Conservation (phyloP, 2,113 vertebrate species). For the Ia io region DNA sequence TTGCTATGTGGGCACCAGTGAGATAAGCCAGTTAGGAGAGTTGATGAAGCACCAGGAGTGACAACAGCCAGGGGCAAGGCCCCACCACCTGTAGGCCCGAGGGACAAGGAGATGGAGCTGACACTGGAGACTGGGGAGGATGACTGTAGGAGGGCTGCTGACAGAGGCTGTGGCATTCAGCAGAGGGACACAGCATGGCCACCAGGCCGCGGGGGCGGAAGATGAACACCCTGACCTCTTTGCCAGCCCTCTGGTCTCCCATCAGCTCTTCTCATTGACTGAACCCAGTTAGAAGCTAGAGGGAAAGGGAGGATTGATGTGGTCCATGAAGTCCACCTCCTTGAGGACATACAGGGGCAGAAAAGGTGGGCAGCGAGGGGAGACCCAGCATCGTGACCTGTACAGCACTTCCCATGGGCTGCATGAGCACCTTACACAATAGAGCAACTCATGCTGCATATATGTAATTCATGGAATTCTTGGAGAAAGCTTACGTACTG, state of each 20-base stretch:
- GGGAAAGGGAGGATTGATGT: too few relatives aligned
- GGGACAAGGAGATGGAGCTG: not conserved
- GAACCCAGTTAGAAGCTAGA: not conserved
- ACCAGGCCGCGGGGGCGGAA: fast-evolving
- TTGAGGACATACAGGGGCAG: not conserved
- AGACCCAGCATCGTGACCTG: not conserved
- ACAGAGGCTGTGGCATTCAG: not conserved
- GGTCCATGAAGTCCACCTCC: not conserved
- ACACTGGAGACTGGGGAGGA: not conserved
- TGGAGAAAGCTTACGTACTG: not conserved
- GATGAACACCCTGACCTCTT: not conserved
- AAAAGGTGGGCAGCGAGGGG: not conserved
- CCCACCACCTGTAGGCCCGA: fast-evolving
- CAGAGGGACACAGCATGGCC: not conserved
- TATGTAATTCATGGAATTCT: not conserved
- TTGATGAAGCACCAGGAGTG: not conserved
- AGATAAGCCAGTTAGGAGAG: not conserved
- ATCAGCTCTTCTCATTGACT: not conserved
- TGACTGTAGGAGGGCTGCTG: not conserved
- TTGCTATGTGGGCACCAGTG: not conserved
- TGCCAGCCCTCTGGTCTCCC: not conserved
- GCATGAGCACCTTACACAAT: not conserved
- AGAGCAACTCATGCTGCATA: fast-evolving
- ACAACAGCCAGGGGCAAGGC: not conserved
- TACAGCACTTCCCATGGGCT: not conserved